Percentiles rank a stretch among this genome's conserved stretches.
Evolutionary conservation across 2,888 invertebrate species (phyloP).

Genomic region (Drosophila incognita): DNA sequence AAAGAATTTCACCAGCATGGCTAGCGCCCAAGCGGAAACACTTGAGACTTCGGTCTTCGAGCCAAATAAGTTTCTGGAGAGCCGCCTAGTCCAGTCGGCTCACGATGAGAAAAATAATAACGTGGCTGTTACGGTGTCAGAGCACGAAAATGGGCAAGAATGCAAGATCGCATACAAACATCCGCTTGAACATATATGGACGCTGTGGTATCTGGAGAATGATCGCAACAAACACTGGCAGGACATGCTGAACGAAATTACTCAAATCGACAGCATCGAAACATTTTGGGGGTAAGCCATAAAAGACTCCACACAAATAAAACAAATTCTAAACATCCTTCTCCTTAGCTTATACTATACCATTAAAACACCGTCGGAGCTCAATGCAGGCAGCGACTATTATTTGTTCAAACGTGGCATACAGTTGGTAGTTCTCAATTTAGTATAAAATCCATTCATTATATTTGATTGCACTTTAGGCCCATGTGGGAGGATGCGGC

Average conservation of each 20-base stretch:
- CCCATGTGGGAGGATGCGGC: conserved; percentile 74
- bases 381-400: conserved; percentile 65
- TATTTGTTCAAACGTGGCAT: conserved; percentile 70
- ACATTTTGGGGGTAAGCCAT: conserved; percentile 87
- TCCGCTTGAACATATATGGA: conserved; percentile 71
- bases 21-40: conserved; percentile 44
- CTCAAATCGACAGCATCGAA: conserved; percentile 70
- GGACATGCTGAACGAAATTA: conserved; percentile 71
- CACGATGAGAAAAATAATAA: conserved; percentile 16
- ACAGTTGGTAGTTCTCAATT: conserved; percentile 42
- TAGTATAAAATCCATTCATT: neutral
- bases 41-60: conserved; percentile 43
- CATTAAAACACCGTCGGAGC: conserved; percentile 71
- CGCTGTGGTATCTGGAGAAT: conserved; percentile 70
- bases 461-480: conserved; percentile 70
- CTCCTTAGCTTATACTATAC: conserved; percentile 66
- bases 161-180: conserved; percentile 61
- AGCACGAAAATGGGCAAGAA: conserved; percentile 32
- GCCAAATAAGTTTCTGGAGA: conserved; percentile 39
- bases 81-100: conserved; percentile 33
- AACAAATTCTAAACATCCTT: conserved; percentile 86
- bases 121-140: conserved; percentile 14
- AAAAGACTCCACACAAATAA: neutral
- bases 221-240: conserved; percentile 72
- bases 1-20: conserved; percentile 39